Conservation (phyloP, 64 coral and sea anemone genomes). For the Hydrozoanthus tunicans region DNA sequence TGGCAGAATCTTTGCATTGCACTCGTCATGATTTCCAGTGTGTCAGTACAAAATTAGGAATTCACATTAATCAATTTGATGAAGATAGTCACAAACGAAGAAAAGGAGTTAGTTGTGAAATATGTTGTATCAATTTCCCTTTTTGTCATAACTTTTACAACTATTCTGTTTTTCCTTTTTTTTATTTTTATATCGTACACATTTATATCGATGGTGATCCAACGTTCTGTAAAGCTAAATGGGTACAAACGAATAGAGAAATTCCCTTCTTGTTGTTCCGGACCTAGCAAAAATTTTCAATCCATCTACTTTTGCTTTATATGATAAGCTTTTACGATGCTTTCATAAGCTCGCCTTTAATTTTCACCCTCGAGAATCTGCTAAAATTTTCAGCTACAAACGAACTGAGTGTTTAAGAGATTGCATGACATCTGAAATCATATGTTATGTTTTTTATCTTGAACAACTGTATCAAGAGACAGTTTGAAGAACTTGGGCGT, state of each 20-base stretch:
- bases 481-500: slow-evolving; percentile 32
- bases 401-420: not conserved
- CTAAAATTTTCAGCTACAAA: not conserved
- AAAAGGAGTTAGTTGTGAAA: not conserved
- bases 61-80: not conserved
- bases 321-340: not conserved
- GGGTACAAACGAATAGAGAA: not conserved
- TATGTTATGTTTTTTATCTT: slow-evolving; percentile 36
- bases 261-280: not conserved
- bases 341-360: not conserved
- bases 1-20: not conserved
- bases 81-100: slow-evolving; percentile 11
- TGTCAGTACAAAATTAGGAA: not conserved
- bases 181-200: not conserved
- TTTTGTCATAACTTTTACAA: slow-evolving; percentile 13
- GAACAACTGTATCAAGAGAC: slow-evolving; percentile 13
- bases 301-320: no score
- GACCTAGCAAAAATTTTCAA: no score
- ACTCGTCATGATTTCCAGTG: not conserved
- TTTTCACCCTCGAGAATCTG: not conserved
- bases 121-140: not conserved
- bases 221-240: not conserved
- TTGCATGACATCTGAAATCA: slow-evolving; percentile 16
- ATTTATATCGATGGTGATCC: not conserved
- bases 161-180: not conserved